Base-by-base conservation (phyloP, 2,113 vertebrate species). In the Perca schrenkii region DNA sequence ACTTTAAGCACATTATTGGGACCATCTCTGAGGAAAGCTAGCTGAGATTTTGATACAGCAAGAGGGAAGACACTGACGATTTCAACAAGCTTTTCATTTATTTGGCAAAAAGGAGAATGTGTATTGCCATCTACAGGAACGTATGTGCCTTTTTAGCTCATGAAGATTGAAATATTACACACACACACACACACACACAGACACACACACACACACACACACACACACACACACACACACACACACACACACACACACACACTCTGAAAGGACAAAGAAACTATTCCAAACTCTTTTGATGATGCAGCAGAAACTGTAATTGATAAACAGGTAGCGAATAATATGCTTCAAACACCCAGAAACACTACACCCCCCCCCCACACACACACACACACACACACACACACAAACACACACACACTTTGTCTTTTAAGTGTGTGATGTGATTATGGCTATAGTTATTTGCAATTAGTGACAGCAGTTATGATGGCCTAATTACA, bases 281-380 rank as follows among this genome's bases (percentile, higher is more conserved):
- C 84, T 54, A 77, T 91, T 88, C 63, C 34, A 77, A 31, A 50
- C 54, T 54, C 74, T 89, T 88, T 57, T 88, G 87, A 91, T 92
- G 90, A 93, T 80, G 56, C 83, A 62, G 89, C 88, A 86, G 61
- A 88, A 90, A 84, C 50, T 76, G 63, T 83, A 82, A 90, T 88
- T 88, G 85, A 92, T 85, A 84, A 91, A 80, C 60, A 14, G 73
- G 34, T 69, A 13, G 53, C 25, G 10, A 25, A 25, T 25, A 25
- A 25, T 25, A 25, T 25, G 25, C 25, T 25, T 25, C 25, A 25
- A 25, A 25, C 25, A 25, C 25, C 25, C 25, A 25, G 25, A 25
- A 25, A 25, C 25, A 25, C 25, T 25, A 1, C 25, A 1, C 1
- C 25, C 25, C 25, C 25, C 46, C 49, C 36, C 4, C 57, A 46